Conservation (phyloP, 2,888 invertebrate species). For the Willowsia nigromaculata region DNA sequence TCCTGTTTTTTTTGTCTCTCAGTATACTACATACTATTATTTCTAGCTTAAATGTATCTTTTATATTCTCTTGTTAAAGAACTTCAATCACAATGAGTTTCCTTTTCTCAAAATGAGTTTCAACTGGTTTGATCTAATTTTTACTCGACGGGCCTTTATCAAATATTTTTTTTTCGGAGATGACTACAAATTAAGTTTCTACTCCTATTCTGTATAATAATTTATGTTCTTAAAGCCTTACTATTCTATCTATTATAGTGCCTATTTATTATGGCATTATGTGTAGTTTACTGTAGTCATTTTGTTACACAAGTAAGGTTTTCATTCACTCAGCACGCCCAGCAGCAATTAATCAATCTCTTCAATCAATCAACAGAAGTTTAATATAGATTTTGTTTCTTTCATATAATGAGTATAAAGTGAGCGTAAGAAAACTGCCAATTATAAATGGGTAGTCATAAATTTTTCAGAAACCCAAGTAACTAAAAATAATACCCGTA, state of each 20-base stretch:
- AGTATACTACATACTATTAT: not conserved
- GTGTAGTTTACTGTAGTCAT: not conserved
- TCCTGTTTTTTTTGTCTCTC: not conserved
- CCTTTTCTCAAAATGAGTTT: slow-evolving; percentile 23
- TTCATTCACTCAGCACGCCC: not conserved
- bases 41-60: not conserved
- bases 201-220: no score
- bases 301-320: not conserved
- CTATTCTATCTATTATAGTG: not conserved
- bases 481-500: slow-evolving; percentile 16
- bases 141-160: not conserved
- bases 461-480: not conserved
- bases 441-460: not conserved
- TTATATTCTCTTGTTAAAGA: not conserved
- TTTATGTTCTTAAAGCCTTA: no score
- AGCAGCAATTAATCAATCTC: slow-evolving; percentile 22
- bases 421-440: not conserved
- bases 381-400: not conserved
- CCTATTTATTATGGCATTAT: not conserved
- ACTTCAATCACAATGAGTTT: slow-evolving; percentile 58
- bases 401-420: not conserved
- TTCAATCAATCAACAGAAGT: slow-evolving; percentile 46
- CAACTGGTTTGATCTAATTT: no score
- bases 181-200: no score
- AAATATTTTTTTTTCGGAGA: no score